These are phyloP conservation scores for Ctenochaetus hawaiiensis DNA, from an alignment of 2,797 vertebrate species.

Conservation along the genomic window DNA sequence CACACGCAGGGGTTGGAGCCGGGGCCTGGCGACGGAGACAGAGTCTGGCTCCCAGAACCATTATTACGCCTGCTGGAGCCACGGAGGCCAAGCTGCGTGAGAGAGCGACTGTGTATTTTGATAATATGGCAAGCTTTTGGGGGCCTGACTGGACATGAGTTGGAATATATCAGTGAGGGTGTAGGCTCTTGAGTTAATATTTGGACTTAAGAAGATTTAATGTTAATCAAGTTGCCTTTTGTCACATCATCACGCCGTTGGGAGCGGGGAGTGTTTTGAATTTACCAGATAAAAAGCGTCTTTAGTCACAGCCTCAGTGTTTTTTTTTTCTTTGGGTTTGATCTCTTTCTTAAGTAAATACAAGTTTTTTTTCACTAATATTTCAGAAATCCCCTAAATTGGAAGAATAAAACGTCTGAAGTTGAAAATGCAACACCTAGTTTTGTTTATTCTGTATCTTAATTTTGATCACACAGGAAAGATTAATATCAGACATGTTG, in stretches of 20 bases:
- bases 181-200: neutral
- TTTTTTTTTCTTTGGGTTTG: neutral
- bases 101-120: slow-evolving; percentile 52
- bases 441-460: neutral
- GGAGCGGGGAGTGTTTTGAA: neutral
- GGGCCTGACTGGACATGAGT: slow-evolving; percentile 8
- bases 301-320: neutral
- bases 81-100: slow-evolving; percentile 64
- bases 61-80: slow-evolving; percentile 87
- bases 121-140: slow-evolving; percentile 36
- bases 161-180: neutral
- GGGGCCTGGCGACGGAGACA: slow-evolving; percentile 84
- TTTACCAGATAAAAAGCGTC: neutral
- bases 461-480: neutral
- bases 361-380: neutral
- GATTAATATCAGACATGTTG: slow-evolving; percentile 72
- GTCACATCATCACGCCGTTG: too few species aligned
- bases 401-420: neutral
- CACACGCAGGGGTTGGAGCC: slow-evolving; percentile 84
- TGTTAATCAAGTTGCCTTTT: neutral
- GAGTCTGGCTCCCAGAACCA: slow-evolving; percentile 86
- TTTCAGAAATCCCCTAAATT: neutral
- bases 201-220: neutral
- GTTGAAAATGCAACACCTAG: neutral
- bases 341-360: too few species aligned